Evolutionary conservation across 2,888 invertebrate genomes (phyloP).

Genomic region (Mythimna impura): DNA sequence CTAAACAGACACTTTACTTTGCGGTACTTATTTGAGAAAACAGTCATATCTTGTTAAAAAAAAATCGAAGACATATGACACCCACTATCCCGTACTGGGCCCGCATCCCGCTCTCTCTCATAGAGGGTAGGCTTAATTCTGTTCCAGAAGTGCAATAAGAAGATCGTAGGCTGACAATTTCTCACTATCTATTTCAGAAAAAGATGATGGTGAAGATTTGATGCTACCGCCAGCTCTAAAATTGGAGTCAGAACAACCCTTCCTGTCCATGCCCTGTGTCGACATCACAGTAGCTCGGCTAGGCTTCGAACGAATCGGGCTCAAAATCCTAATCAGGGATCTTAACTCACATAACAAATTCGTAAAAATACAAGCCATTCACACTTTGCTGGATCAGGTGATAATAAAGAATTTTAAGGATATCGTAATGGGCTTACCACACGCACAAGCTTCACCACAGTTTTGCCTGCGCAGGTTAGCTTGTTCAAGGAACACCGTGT

Average conservation of each 20-base stretch:
- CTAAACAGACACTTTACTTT: too few relatives aligned
- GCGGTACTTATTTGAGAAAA: too few relatives aligned
- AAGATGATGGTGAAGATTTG: neutral
- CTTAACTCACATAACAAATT: slow-evolving; percentile 78
- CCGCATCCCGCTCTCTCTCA: too few relatives aligned
- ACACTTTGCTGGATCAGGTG: slow-evolving; percentile 83
- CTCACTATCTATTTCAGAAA: slow-evolving; percentile 16
- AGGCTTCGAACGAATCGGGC: slow-evolving; percentile 82
- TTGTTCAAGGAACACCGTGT: too few relatives aligned
- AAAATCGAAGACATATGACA: too few relatives aligned
- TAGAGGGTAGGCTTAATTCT: too few relatives aligned
- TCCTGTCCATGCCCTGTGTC: slow-evolving; percentile 79
- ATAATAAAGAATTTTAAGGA: neutral
- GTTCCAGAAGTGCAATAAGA: too few relatives aligned
- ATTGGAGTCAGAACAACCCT: slow-evolving; percentile 84
- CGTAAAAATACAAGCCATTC: slow-evolving; percentile 82
- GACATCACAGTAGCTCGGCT: slow-evolving; percentile 79
- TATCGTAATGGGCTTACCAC: too few relatives aligned
- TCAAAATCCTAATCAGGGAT: slow-evolving; percentile 79
- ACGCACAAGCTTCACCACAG: too few relatives aligned
- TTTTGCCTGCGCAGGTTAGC: too few relatives aligned
- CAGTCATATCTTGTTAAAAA: too few relatives aligned
- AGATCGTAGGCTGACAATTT: neutral
- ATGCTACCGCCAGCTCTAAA: slow-evolving; percentile 73
- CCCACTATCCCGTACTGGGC: too few relatives aligned